Evolutionary conservation across 2,888 invertebrate genomes (phyloP).

Genomic region (Athalia cordata): DNA sequence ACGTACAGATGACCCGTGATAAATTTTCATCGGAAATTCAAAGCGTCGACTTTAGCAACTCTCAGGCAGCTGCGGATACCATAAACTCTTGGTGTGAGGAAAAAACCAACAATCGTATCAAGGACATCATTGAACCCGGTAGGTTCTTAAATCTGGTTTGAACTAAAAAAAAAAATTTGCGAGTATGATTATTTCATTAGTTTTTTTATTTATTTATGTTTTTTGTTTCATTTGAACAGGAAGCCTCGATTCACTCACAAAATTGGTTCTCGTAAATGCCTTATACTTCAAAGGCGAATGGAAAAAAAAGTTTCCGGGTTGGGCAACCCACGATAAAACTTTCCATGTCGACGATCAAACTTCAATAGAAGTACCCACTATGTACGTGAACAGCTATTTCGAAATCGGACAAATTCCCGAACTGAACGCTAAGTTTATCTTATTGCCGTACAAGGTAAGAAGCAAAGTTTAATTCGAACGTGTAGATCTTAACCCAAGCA

Average conservation of each 20-base stretch:
- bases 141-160: background rate
- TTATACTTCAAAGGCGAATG: slow-evolving; percentile 91
- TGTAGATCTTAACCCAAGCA: background rate
- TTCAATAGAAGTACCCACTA: slow-evolving; percentile 81
- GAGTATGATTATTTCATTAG: background rate
- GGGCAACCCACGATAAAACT: slow-evolving; percentile 76
- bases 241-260: slow-evolving; percentile 76
- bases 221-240: slow-evolving; percentile 73
- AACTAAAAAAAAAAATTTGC: background rate
- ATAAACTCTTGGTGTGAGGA: slow-evolving; percentile 90
- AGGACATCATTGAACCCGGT: slow-evolving; percentile 81
- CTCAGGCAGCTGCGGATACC: slow-evolving; percentile 70
- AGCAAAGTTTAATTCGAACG: background rate
- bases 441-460: slow-evolving; percentile 80
- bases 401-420: slow-evolving; percentile 74
- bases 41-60: slow-evolving; percentile 78
- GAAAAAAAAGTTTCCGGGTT: slow-evolving; percentile 80
- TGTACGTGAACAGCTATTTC: slow-evolving; percentile 78
- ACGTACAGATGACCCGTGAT: slow-evolving; percentile 77
- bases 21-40: slow-evolving; percentile 81
- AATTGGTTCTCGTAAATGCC: slow-evolving; percentile 87
- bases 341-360: slow-evolving; percentile 79
- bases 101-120: slow-evolving; percentile 89
- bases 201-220: too few species aligned
- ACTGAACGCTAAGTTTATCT: slow-evolving; percentile 79